Base-by-base conservation (phyloP, 1,140 invertebrate genomes). In the Tetranychus cinnabarinus region DNA sequence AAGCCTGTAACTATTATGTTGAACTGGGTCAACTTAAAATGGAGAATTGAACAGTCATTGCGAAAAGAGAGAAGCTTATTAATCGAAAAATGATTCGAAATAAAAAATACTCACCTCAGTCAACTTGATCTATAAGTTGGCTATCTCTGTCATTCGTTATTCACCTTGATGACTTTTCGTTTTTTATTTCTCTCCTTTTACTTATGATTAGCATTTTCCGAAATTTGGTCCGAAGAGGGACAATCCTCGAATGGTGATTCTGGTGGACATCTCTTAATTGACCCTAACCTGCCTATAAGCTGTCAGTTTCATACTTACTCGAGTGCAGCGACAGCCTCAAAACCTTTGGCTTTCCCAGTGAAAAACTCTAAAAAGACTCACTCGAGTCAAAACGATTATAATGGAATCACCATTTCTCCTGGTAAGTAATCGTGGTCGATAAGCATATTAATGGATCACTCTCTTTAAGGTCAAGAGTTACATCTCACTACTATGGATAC, bases 251-350 rank as follows among this genome's bases (percentile, higher is more conserved):
- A 23, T 23, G 23, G 23, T 23, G 23, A 23, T 31, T 15, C 15
- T 31, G 58, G 45, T 47, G 58, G 45, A 23, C 52, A 61, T 48
- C 45, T 61, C 4, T 13, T 35, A 33, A 34, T 61, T 15, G 60
- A 61, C 42, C 60, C 60, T 35, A 61, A 61, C 36, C 23, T 61
- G 33, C 60, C 60, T 1, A 61, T 61, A 6, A 56, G 52, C 54
- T 55, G 58, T 36, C 60, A 61, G 31, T 61, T 61, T 57, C 60
- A 61, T 36, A 61, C 60, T 15, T 61, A 61, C 48, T 56, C 60
- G 8, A 56, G 52, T 12, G 15, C 10, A 10, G 8, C 33, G 13
- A 31, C 34, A 2, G 12, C 56, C 10, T 13, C 33, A n/a, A 55
- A 55, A 33, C 10, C 23, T 2, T 55, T 55, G 33, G 12, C 15